Base-by-base conservation (phyloP, 2,797 vertebrate genomes). In the Pogoniulus pusillus region DNA sequence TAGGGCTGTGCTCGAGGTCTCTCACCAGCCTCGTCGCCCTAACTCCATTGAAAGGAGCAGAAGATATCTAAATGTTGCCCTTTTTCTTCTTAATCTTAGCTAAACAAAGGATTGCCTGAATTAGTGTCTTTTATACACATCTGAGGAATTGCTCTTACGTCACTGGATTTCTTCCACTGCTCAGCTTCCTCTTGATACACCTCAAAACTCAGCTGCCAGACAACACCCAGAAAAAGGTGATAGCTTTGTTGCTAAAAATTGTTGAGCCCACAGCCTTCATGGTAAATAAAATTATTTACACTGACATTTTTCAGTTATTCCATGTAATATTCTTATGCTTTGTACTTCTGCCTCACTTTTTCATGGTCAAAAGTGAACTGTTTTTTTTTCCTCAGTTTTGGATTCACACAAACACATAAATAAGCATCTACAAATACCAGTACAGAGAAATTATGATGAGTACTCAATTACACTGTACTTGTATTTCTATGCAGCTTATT, bases 361-460 rank as follows among this genome's bases (percentile, higher is more conserved):
- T n/a, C 16, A 62, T 5, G 7, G 23, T 3, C 6, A 1, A 5
- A 82, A 54, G 16, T 53, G 43, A 93, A 53, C 2, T 1, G 1
- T 10, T 27, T 83, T 14, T 54, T 60, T n/a, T n/a, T n/a, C n/a
- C 26, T 27, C 10, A 57, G 30, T 92, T 54, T 59, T 22, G 69
- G 11, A 75, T 35, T 49, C 63, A 83, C 19, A 39, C 7, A 20
- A 66, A 76, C 5, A 58, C 7, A 30, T 53, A 17, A 49, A 83
- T 2, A n/a, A 12, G 3, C 49, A 86, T 39, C 14, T 68, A 30
- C 32, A 87, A 93, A 72, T 26, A 71, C 20, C 29, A 57, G 7
- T 30, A 34, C 2, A 83, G 13, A 73, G 23, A 80, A 70, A 64
- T 54, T 23, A 11, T 2, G 29, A 4, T 4, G 7, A 81, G 12